These are phyloP conservation scores for Malurus elegans DNA, from an alignment of 2,113 vertebrate genomes.

Conservation along the genomic window DNA sequence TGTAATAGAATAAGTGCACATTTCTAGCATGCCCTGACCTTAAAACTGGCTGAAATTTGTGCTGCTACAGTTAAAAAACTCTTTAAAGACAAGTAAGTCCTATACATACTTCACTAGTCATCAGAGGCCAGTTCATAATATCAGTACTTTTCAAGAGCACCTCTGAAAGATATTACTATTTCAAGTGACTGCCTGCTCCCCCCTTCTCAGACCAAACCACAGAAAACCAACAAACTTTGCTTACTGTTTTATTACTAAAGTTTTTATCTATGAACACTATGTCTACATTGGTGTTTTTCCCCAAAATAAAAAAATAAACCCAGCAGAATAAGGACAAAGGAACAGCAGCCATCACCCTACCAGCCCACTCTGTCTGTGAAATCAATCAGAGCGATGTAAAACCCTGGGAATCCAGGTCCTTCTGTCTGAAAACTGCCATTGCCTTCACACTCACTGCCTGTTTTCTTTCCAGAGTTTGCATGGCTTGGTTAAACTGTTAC, in stretches of 20 bases:
- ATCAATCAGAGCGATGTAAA: background rate
- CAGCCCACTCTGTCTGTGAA: fast-evolving
- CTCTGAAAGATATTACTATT: background rate
- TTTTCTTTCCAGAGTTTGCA: background rate
- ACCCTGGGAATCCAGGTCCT: background rate
- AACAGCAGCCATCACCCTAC: background rate
- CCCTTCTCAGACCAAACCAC: background rate
- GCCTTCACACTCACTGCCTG: background rate
- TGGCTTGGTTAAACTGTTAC: background rate
- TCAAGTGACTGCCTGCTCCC: background rate
- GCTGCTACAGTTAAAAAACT: background rate
- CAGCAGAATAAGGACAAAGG: background rate
- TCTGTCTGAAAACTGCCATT: background rate
- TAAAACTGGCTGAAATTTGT: background rate
- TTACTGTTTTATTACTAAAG: background rate
- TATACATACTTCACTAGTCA: background rate
- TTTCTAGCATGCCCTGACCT: background rate
- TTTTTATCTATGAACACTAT: background rate
- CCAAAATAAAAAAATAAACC: background rate
- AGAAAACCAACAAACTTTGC: background rate
- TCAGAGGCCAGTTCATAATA: background rate
- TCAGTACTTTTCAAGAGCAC: background rate
- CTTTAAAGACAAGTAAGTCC: background rate
- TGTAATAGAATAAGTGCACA: background rate
- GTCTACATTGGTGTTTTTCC: background rate